A percentile compares a stretch with the other conserved stretches of the same genome.
phyloP scores from a whole-genome alignment of 2,797 vertebrate species.

The Natrix natrix region DNA sequence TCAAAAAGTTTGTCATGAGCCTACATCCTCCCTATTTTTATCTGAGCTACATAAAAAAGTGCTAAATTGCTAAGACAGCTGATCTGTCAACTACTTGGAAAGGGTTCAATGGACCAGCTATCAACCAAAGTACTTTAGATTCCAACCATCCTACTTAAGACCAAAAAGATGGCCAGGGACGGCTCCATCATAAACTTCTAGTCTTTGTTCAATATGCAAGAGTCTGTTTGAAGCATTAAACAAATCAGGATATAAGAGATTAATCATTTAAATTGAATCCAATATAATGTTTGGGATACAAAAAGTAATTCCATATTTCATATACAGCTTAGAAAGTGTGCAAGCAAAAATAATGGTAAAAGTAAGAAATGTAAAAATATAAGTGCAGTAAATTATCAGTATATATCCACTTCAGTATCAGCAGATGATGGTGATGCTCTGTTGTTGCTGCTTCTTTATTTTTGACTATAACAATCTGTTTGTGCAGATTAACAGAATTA shows the following conservation, averaged over 20 bases:
- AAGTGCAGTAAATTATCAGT: not conserved
- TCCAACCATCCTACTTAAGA: not conserved
- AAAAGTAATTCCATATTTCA: not conserved
- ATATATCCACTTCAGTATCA: not conserved
- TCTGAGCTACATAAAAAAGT: not conserved
- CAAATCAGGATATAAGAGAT: not conserved
- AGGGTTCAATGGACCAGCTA: not conserved
- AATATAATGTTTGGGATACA: not conserved
- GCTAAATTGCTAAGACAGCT: not conserved
- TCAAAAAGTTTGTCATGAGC: not conserved
- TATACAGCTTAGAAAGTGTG: not conserved
- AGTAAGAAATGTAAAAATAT: not conserved
- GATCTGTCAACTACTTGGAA: not conserved
- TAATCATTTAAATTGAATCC: not conserved
- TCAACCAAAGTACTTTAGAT: not conserved
- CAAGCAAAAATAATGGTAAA: not conserved
- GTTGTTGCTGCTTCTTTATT: not conserved
- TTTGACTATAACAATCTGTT: not conserved
- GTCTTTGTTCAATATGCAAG: not conserved
- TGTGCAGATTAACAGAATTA: not conserved
- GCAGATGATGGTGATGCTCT: not conserved
- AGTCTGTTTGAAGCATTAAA: not conserved
- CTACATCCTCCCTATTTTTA: not conserved
- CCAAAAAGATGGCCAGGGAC: not conserved
- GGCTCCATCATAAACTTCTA: not conserved